Evolutionary conservation across 1,140 invertebrate genomes (phyloP).

Genomic region (Drosophila quadrilineata): DNA sequence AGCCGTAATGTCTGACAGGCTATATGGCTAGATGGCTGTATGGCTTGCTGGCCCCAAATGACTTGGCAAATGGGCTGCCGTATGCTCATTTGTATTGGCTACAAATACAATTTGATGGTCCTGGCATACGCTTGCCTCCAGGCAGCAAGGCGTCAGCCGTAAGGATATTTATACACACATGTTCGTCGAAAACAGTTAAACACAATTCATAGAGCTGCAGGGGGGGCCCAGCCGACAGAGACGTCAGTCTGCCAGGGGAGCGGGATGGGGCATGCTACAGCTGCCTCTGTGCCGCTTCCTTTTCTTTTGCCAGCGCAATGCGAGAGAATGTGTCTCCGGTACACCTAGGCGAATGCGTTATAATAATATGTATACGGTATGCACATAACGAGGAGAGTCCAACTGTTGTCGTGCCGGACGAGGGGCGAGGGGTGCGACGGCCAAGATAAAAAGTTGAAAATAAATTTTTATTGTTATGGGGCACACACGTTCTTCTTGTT

Average conservation of each 20-base stretch:
- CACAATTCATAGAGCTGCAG: conserved; percentile 24
- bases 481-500: conserved; percentile 68
- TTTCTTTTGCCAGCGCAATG: not conserved
- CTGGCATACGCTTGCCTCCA: conserved; percentile 23
- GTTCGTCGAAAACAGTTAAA: conserved; percentile 64
- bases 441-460: conserved; percentile 77
- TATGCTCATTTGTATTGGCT: conserved; percentile 79
- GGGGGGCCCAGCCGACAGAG: too few relatives aligned
- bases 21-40: too few relatives aligned
- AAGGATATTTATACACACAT: conserved; percentile 66
- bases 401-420: conserved; percentile 41
- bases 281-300: not conserved
- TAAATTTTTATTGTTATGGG: conserved; percentile 80
- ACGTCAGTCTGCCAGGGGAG: too few relatives aligned
- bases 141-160: conserved; percentile 44
- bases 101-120: conserved; percentile 78
- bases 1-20: conserved; percentile 41
- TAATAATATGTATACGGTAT: conserved; percentile 76
- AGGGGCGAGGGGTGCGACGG: conserved; percentile 21
- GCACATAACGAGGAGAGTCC: conserved; percentile 60
- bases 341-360: conserved; percentile 76
- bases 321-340: conserved; percentile 33
- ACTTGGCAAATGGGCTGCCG: conserved; percentile 73
- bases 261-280: not conserved
- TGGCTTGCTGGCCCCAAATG: conserved; percentile 54